These are phyloP conservation scores for Tromatobia lineatoria DNA, from an alignment of 2,888 invertebrate genomes.

Conservation along the genomic window DNA sequence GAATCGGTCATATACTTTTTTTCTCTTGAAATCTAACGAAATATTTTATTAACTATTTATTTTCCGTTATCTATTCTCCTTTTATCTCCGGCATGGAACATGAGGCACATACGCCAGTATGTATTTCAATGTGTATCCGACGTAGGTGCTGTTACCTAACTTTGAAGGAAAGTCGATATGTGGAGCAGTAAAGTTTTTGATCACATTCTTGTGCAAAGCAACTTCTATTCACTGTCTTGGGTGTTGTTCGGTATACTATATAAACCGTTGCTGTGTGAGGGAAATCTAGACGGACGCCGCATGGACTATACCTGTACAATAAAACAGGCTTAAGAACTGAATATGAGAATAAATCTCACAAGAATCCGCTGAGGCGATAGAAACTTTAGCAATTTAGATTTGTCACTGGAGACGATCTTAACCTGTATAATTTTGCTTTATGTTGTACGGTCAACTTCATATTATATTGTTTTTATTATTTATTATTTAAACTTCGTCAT, in stretches of 20 bases:
- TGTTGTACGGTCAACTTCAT: background rate
- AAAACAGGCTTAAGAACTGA: background rate
- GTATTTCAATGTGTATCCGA: background rate
- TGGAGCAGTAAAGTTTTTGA: constrained; percentile 18
- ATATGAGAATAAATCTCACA: constrained; percentile 31
- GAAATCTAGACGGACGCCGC: background rate
- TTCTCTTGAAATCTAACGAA: too few species aligned
- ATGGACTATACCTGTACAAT: background rate
- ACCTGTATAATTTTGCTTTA: background rate
- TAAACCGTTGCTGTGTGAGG: background rate
- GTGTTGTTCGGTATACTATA: background rate
- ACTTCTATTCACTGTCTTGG: constrained; percentile 17
- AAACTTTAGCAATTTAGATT: constrained; percentile 34
- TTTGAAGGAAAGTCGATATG: background rate
- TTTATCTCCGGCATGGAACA: background rate
- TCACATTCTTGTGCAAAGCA: constrained; percentile 21
- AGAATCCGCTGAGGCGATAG: background rate
- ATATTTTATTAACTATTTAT: background rate
- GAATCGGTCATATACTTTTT: too few species aligned
- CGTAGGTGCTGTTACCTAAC: background rate
- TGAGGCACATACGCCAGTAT: background rate
- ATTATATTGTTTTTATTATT: background rate
- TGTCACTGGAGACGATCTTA: background rate
- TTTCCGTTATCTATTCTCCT: background rate
- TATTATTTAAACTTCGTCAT: background rate